Conservation (phyloP, 2,113 vertebrate genomes). For the Rhombomys opimus region DNA sequence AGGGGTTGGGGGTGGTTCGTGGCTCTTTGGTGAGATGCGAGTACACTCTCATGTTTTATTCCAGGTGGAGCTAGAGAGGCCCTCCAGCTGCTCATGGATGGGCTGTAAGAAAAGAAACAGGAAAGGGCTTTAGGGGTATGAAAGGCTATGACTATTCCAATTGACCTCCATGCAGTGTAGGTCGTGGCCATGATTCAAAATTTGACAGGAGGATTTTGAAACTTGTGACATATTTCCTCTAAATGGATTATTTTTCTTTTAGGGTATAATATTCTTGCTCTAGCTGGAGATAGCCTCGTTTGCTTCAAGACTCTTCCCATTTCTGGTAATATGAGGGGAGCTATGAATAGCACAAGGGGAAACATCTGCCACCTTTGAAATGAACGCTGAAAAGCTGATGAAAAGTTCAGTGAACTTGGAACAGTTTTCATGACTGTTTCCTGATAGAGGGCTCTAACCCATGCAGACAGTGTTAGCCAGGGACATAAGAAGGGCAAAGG, state of each 20-base stretch:
- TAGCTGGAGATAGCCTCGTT: neutral
- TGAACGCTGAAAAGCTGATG: neutral
- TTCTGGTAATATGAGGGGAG: neutral
- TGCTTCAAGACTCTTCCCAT: conserved; percentile 8
- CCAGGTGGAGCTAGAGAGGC: neutral
- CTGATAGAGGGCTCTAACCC: conserved; percentile 18
- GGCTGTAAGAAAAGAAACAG: neutral
- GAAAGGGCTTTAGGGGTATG: neutral
- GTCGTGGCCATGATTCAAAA: neutral
- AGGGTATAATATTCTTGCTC: neutral
- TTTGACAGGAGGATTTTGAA: conserved; percentile 25
- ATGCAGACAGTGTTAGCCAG: neutral
- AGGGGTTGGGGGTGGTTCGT: neutral
- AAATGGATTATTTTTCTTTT: conserved; percentile 24
- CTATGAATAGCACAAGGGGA: conserved; percentile 57
- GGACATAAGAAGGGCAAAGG: neutral
- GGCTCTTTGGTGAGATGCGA: neutral
- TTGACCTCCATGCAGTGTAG: neutral
- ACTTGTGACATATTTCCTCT: conserved; percentile 5
- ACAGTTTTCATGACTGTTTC: conserved; percentile 30
- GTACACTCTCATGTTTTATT: neutral
- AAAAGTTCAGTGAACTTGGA: conserved; percentile 45
- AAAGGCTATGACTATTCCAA: neutral
- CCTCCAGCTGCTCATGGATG: conserved; percentile 50
- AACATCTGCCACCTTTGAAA: conserved; percentile 67